Evolutionary conservation across 2,797 vertebrate genomes (phyloP), one percentile per base, ranked within the genome.

Genomic region (Thripadectes ignobilis): DNA sequence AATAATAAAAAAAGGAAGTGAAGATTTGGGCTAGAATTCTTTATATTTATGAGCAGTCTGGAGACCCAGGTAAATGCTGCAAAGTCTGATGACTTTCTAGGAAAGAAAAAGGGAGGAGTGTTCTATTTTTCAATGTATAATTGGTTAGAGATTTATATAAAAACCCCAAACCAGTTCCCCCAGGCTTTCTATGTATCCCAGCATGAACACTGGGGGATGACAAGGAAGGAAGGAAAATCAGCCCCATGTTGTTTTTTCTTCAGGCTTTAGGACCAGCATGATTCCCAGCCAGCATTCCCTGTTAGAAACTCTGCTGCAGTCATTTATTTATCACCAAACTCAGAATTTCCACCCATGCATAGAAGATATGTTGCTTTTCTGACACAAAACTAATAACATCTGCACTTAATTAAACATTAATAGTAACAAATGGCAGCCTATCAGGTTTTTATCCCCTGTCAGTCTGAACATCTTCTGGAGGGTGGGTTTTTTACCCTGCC

Each of bases 331-430:
- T 88, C 89, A 88, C 65, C 80, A 84, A 85, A 88, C 46, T 72
- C 54, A 22, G 55, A 75, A 32, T 83, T 86, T 73, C 73, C 68
- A 75, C 36, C 91, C 86, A 24, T 79, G 90, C 74, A 3, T 55
- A 46, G 86, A 96, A 82, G 79, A 88, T 41, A 15, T 54, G 79
- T 88, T 80, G 86, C 68, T 79, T 94, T 96, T 95, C 80, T 93
- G 63, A 94, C 1, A 5, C 73, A 92, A 89, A 96, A 90, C 87
- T 94, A 93, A 77, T 91, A 95, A 87, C n/a, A 92, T 92, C 94
- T 96, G 92, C 84, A 96, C 88, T 95, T 95, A 96, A 96, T 97
- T 94, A 96, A 97, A 95, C 93, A 88, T 95, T 95, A 96, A 94
- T 89, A 52, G 84, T 77, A 89, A 82, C 85, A 95, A 97, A 96